Evolutionary conservation across 2,888 invertebrate genomes (phyloP), one percentile per base, ranked within the genome.

Genomic region (Campoplex capitator): DNA sequence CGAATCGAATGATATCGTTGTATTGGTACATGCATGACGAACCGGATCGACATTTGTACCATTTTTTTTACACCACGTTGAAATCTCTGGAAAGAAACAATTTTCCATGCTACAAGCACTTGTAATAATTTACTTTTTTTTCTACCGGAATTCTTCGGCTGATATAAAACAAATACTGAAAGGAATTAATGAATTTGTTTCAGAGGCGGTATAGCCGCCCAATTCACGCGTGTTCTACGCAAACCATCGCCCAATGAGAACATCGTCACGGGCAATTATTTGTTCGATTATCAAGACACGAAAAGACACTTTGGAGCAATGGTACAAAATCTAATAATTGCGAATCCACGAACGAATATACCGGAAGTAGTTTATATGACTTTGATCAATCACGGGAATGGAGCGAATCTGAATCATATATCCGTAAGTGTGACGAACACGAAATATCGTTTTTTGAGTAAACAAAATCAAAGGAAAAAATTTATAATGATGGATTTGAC

Each of bases 211-310:
- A 95, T 96, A 89, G 95, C 97, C 0, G 96, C 96, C 0, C 97
- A 97, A 90, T 95, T 97, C 87, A 95, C 96, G 2, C 96, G 96
- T 48, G 95, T 97, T 89, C 95, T 97, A 0, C 95, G 95, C 0
- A 95, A 95, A 89, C 96, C 96, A 0, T 95, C 95, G 9, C 95
- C 95, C 1, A 93, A 94, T 13, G 95, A 96, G 7, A 96, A 96
- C 90, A 96, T 97, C 96, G 96, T 96, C 0, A 97, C 97, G 0
- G 97, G 97, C 45, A 97, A 97, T 93, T 97, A 97, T 91, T 95
- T 97, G 82, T 95, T 97, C 89, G 97, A 97, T 87, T 96, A 96
- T 90, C 96, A 96, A n/a, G 96, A 97, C 90, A 95, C 95, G 0
- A 95, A 95, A 54, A 95, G 96, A 84, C 96, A 96, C 73, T 96